These are phyloP conservation scores for Pocillopora damicornis DNA, from an alignment of 64 coral and sea anemone species.

Conservation along the genomic window DNA sequence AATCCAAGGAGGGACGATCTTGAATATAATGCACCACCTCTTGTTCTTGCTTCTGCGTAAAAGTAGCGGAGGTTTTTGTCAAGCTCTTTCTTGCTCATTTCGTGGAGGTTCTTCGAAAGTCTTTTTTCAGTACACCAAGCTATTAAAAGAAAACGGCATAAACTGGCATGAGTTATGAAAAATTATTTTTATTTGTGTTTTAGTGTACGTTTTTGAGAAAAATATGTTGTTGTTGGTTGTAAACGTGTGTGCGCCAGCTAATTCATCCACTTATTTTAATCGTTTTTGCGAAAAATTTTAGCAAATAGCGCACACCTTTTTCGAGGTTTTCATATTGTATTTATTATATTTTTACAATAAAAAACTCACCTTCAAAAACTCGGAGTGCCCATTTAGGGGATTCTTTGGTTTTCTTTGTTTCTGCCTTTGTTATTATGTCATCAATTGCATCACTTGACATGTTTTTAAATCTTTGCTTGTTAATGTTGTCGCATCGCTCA, in stretches of 20 bases:
- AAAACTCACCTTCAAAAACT: conserved; percentile 37
- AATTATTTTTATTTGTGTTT: background rate
- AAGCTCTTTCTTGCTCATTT: conserved; percentile 41
- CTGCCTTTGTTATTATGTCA: background rate
- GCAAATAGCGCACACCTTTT: background rate
- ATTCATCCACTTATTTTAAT: background rate
- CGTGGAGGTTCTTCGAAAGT: conserved; percentile 1
- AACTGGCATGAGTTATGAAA: background rate
- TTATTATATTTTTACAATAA: background rate
- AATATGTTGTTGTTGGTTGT: background rate
- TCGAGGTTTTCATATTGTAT: background rate
- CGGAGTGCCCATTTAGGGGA: conserved; percentile 10
- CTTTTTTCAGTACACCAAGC: conserved; percentile 38
- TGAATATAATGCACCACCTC: conserved; percentile 8
- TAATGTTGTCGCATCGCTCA: background rate
- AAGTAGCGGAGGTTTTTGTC: background rate
- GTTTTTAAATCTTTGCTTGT: conserved; percentile 17
- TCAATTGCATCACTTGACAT: conserved; percentile 15
- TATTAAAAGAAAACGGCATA: conserved; percentile 13
- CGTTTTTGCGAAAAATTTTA: background rate
- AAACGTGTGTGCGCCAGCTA: background rate
- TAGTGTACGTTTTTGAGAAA: background rate
- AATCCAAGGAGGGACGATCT: conserved; percentile 37
- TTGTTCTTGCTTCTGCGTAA: conserved; percentile 29
- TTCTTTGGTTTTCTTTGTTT: conserved; percentile 21